Conservation (phyloP, 2,113 vertebrate species). For the Gallinago undulata region DNA sequence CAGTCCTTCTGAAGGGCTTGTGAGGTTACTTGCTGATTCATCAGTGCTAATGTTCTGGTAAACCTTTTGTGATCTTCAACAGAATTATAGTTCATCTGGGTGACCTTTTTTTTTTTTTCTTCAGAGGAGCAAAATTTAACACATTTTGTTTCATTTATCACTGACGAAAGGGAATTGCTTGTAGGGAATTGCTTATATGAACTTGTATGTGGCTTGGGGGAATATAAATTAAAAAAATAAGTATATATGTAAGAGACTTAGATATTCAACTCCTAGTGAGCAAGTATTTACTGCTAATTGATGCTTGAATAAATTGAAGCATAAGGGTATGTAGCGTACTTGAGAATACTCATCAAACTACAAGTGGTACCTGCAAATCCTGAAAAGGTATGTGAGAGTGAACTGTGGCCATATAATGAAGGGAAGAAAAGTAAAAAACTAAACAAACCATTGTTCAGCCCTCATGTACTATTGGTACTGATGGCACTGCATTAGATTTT, state of each 20-base stretch:
- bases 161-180: not conserved
- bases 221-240: not conserved
- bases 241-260: not conserved
- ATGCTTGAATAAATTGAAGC: not conserved
- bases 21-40: constrained; percentile 32
- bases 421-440: not conserved
- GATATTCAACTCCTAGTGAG: not conserved
- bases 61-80: constrained; percentile 9
- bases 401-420: not conserved
- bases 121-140: not conserved
- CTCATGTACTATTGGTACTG: fast-evolving
- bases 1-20: constrained; percentile 3
- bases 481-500: not conserved
- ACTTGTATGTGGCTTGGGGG: not conserved
- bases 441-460: not conserved
- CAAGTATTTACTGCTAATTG: not conserved
- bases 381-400: not conserved
- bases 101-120: not conserved
- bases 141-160: not conserved
- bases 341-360: not conserved
- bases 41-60: constrained; percentile 1
- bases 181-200: not conserved
- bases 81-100: not conserved
- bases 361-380: not conserved
- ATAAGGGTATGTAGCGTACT: not conserved